A percentile compares a stretch with the other conserved stretches of the same genome.
Conservation (phyloP, 2,888 invertebrate species). For the Lobophora halterata region DNA sequence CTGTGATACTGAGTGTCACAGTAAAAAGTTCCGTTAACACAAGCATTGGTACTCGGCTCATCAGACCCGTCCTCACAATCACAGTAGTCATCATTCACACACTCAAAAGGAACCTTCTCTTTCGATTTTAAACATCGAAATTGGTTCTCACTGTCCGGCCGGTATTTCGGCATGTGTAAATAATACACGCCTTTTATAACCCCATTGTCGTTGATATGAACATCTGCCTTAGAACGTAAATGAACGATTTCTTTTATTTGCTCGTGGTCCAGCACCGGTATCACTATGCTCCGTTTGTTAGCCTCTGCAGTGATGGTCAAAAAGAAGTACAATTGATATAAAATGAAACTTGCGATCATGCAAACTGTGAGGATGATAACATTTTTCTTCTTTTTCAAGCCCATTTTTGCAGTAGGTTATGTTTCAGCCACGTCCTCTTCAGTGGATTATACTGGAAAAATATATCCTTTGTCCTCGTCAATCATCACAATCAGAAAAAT, state of each 20-base stretch:
- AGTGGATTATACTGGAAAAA: background rate
- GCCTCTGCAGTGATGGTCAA: slow-evolving; percentile 57
- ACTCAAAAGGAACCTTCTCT: slow-evolving; percentile 57
- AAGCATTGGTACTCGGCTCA: slow-evolving; percentile 94
- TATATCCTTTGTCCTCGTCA: too few species aligned
- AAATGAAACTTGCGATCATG: slow-evolving; percentile 57
- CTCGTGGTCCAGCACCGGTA: slow-evolving; percentile 50
- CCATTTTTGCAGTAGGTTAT: slow-evolving; percentile 34
- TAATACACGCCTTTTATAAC: slow-evolving; percentile 64
- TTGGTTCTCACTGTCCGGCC: slow-evolving; percentile 56
- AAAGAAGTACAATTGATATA: slow-evolving; percentile 73
- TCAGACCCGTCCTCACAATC: slow-evolving; percentile 91
- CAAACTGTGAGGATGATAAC: slow-evolving; percentile 57
- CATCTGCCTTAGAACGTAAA: slow-evolving; percentile 59
- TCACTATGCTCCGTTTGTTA: slow-evolving; percentile 41
- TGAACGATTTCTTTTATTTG: slow-evolving; percentile 45
- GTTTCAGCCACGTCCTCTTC: slow-evolving; percentile 2
- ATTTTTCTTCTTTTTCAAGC: slow-evolving; percentile 67
- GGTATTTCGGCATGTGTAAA: slow-evolving; percentile 57
- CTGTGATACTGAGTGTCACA: slow-evolving; percentile 82
- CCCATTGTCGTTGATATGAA: slow-evolving; percentile 63
- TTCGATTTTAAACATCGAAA: slow-evolving; percentile 68
- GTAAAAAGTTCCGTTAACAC: slow-evolving; percentile 90
- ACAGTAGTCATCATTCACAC: slow-evolving; percentile 91
- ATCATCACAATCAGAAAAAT: too few species aligned